A percentile compares a stretch with the other conserved stretches of the same genome.
These are phyloP conservation scores for Hypotaenidia okinawae DNA, from an alignment of 2,797 vertebrate genomes.

Conservation along the genomic window DNA sequence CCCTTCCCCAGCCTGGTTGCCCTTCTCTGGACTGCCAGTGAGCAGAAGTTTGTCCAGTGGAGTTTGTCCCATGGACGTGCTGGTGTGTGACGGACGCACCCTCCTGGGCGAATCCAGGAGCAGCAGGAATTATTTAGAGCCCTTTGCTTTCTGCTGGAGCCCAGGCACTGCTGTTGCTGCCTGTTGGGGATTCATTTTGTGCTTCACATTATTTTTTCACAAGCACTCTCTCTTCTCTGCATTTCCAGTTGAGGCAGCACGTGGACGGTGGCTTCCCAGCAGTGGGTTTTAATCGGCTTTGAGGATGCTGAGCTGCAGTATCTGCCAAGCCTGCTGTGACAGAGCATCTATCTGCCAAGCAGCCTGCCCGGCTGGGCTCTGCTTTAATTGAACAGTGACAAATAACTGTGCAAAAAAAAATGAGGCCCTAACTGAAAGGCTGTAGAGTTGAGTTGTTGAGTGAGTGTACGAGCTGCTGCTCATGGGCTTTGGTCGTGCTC, in stretches of 20 bases:
- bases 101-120: background rate
- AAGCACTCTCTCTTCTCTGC: background rate
- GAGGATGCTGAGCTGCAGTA: background rate
- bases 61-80: background rate
- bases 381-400: background rate
- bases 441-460: background rate
- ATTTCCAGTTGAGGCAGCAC: background rate
- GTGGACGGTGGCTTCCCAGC: background rate
- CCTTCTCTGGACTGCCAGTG: too few species aligned
- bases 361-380: background rate
- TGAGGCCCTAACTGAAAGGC: background rate
- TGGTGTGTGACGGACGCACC: background rate
- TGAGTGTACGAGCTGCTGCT: background rate
- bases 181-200: background rate
- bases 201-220: background rate
- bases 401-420: background rate
- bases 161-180: background rate
- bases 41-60: background rate
- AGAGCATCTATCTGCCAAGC: background rate
- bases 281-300: background rate
- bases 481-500: fast-evolving
- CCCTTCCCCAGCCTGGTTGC: too few species aligned
- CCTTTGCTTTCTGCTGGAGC: background rate
- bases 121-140: background rate
- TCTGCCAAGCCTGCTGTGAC: background rate